Conservation (phyloP, 1,140 invertebrate species). For the Tenebrio molitor region DNA sequence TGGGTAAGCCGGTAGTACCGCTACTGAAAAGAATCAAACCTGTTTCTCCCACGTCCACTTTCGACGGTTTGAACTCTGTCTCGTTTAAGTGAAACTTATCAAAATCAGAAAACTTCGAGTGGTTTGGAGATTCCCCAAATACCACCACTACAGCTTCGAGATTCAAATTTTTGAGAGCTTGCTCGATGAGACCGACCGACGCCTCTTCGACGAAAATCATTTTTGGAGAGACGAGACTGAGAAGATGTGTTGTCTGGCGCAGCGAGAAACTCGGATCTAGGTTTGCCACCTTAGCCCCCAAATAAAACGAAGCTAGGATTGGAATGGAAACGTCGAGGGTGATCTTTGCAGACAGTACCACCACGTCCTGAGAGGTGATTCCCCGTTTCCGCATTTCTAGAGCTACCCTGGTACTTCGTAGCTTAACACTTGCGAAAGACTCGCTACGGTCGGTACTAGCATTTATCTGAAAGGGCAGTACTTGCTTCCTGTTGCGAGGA, state of each 20-base stretch:
- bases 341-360: constrained; percentile 67
- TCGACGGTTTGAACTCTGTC: constrained; percentile 42
- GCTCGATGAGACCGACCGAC: constrained; percentile 35
- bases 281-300: constrained; percentile 61
- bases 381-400: constrained; percentile 66
- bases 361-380: constrained; percentile 65
- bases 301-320: constrained; percentile 66
- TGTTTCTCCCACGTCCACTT: constrained; percentile 54
- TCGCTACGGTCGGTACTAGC: constrained; percentile 66
- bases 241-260: constrained; percentile 33
- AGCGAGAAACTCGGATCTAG: constrained; percentile 33
- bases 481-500: constrained; percentile 2
- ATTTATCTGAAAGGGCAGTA: constrained; percentile 70
- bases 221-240: constrained; percentile 28
- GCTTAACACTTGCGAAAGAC: constrained; percentile 64
- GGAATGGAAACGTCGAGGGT: constrained; percentile 68
- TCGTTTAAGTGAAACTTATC: constrained; percentile 31
- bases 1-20: constrained; percentile 84
- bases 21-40: constrained; percentile 72
- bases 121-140: constrained; percentile 45
- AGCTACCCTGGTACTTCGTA: constrained; percentile 66
- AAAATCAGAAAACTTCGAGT: constrained; percentile 42
- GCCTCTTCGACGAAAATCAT: constrained; percentile 49
- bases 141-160: constrained; percentile 42
- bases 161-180: constrained; percentile 20